Conservation (phyloP, 2,113 vertebrate species). For the Fulica atra region DNA sequence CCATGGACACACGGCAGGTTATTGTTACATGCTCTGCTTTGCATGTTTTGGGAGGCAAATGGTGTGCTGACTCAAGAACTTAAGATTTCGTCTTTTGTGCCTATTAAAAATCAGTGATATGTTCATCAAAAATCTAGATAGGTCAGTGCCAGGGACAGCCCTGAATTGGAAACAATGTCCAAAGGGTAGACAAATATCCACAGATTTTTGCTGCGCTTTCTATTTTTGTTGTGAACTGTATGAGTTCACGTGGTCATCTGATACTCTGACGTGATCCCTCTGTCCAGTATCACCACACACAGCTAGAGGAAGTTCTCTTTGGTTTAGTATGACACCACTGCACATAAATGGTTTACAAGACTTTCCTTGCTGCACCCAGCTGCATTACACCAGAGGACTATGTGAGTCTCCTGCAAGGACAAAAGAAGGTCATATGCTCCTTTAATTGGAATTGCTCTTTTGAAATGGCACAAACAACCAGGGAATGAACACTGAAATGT, state of each 20-base stretch:
- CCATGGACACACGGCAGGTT: not conserved
- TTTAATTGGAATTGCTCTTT: constrained; percentile 28
- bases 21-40: not conserved
- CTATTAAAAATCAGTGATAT: not conserved
- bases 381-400: not conserved
- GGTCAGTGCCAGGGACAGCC: not conserved
- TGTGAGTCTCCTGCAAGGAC: not conserved
- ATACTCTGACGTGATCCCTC: not conserved
- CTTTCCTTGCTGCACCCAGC: not conserved
- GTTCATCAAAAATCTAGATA: not conserved
- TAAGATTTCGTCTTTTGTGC: not conserved
- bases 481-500: not conserved
- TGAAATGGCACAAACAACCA: not conserved
- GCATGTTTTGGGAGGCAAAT: not conserved
- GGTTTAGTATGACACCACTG: not conserved
- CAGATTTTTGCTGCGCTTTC: not conserved
- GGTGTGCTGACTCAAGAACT: not conserved
- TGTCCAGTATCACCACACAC: not conserved
- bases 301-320: not conserved
- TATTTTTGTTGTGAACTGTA: not conserved
- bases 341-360: not conserved
- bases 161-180: not conserved
- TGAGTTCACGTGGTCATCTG: not conserved
- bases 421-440: not conserved
- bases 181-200: not conserved